phyloP scores from a whole-genome alignment of 2,113 vertebrate genomes.

The Glaucidium brasilianum region DNA sequence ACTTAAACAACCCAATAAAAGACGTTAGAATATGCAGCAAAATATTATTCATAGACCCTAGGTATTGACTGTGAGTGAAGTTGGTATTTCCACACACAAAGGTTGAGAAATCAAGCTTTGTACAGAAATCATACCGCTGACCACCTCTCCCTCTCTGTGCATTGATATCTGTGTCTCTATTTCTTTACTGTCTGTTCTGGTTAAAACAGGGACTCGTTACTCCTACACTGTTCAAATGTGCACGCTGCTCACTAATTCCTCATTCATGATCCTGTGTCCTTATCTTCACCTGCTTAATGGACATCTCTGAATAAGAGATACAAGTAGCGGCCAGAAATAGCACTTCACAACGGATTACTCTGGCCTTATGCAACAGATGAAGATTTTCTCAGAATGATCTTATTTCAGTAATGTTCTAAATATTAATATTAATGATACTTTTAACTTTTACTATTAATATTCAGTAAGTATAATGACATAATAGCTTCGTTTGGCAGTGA shows the following conservation, averaged over 20 bases:
- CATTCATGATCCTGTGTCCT: neutral
- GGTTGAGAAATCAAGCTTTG: neutral
- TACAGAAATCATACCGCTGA: neutral
- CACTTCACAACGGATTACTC: neutral
- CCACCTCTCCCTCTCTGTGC: neutral
- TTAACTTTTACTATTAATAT: neutral
- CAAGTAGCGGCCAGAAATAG: neutral
- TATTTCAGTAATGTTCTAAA: neutral
- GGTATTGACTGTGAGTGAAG: neutral
- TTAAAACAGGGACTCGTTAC: neutral
- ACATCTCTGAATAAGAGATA: neutral
- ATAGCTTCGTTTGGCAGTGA: neutral
- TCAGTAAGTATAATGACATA: neutral
- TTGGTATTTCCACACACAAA: neutral
- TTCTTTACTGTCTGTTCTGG: neutral
- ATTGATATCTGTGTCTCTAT: neutral
- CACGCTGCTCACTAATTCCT: fast-evolving
- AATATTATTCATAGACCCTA: neutral
- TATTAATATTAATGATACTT: neutral
- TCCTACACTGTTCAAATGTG: neutral
- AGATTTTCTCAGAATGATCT: neutral
- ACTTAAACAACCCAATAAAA: neutral
- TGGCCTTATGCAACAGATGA: neutral
- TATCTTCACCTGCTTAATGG: neutral
- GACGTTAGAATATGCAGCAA: neutral